Base-by-base conservation (phyloP, 1,140 invertebrate species). In the Pectinophora gossypiella region DNA sequence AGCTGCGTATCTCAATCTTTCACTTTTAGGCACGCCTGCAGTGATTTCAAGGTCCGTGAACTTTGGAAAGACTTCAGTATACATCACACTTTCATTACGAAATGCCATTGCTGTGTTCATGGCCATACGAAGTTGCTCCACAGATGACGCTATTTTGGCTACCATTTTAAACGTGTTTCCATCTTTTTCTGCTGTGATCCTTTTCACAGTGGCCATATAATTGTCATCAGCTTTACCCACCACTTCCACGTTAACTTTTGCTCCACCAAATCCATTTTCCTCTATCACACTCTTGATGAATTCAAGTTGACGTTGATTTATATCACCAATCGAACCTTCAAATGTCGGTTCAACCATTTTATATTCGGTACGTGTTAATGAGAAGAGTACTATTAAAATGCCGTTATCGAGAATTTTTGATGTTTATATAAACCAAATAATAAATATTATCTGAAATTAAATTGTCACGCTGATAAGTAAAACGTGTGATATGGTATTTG, bases 181-280 rank as follows among this genome's bases (percentile, higher is more conserved):
- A 45, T 56, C 42, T 19, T 59, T 32, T 40, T 40, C 36, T 48
- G 45, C 32, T 7, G 59, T 38, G 3, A 21, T 61, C 44, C 66
- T 58, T 45, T 58, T 60, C 0, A 62, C 57, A 32, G 51, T 54
- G 13, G 61, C 59, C 15, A 49, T 19, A 45, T 64, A 76, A 51
- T 76, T 72, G 32, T 74, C 68, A 19, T 62, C 62, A 16, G 56
- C 59, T 13, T 59, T 23, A 3, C 72, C 72, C 15, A 70, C 53
- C 12, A 40, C 10, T 44, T 57, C 54, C 2, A 70, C 59, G 0
- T 19, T 19, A 6, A 68, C 54, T 50, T 66, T 68, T 7, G 51
- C 53, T 10, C 51, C 44, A 52, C 54, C 36, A 32, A 59, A 63
- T 3, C 64, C 61, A 2, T 50, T 21, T 59, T 70, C 59, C n/a